These are phyloP conservation scores for Lepidothrix coronata DNA, from an alignment of 2,113 vertebrate species.

Conservation along the genomic window DNA sequence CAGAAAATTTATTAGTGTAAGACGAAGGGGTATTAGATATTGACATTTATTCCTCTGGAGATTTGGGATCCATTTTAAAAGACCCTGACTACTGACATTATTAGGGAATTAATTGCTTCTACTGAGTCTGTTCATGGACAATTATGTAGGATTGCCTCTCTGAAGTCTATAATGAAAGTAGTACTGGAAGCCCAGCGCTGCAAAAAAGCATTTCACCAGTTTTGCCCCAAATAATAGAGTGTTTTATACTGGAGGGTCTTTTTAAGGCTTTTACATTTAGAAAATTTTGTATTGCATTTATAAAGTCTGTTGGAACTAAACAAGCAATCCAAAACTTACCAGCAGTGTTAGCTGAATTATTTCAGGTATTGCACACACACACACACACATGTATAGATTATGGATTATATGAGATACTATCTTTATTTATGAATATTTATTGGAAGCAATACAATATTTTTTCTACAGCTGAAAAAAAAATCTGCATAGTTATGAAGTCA, in stretches of 20 bases:
- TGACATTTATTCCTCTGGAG: background rate
- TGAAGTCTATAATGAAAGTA: background rate
- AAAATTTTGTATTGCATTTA: background rate
- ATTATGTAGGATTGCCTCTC: background rate
- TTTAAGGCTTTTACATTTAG: background rate
- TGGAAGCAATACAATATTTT: background rate
- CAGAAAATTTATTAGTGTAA: background rate
- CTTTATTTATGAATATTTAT: background rate
- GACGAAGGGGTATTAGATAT: background rate
- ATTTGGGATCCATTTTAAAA: background rate
- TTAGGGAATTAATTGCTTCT: background rate
- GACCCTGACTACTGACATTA: background rate
- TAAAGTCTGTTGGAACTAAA: background rate
- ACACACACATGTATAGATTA: background rate
- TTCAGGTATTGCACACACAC: background rate
- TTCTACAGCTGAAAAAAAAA: background rate
- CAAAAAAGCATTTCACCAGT: background rate
- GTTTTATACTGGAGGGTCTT: background rate
- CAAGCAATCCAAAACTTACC: background rate
- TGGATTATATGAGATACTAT: background rate
- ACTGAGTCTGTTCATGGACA: background rate
- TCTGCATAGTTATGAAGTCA: background rate
- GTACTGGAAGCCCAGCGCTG: background rate
- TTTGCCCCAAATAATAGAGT: background rate
- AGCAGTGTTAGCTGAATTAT: background rate